Conservation (phyloP, 2,113 vertebrate species). For the Bubalus kerabau region DNA sequence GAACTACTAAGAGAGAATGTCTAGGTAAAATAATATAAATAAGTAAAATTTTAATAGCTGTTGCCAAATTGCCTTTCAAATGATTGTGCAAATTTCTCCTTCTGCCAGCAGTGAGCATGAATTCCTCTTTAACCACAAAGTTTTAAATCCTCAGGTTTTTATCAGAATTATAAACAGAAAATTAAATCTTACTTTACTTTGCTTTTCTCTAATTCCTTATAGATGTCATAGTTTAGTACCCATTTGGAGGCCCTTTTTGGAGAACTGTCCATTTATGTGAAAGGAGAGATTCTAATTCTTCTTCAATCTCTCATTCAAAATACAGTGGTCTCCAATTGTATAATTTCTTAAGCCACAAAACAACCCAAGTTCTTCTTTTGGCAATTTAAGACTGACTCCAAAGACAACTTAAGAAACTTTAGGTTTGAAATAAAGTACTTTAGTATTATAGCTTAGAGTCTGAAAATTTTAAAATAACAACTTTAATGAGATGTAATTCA, state of each 20-base stretch:
- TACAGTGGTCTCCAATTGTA: not conserved
- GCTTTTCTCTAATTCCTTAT: not conserved
- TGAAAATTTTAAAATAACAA: not conserved
- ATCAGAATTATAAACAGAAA: not conserved
- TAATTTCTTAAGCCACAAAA: not conserved
- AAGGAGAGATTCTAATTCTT: not conserved
- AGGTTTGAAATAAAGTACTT: not conserved
- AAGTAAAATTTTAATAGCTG: not conserved
- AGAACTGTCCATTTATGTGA: not conserved
- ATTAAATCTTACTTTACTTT: slow-evolving; percentile 4
- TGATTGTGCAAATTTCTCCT: not conserved
- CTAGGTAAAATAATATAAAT: not conserved
- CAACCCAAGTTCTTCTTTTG: not conserved
- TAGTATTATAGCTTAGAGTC: slow-evolving; percentile 2
- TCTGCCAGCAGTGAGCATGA: not conserved
- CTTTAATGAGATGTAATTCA: slow-evolving; percentile 16
- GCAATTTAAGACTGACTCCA: not conserved
- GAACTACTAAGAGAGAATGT: not conserved
- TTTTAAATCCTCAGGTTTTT: not conserved
- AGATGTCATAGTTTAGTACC: not conserved
- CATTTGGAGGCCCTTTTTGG: not conserved
- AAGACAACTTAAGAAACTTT: not conserved
- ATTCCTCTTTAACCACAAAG: not conserved
- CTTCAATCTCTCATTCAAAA: not conserved
- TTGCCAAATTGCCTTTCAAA: not conserved